Percentiles rank a stretch among this genome's conserved stretches.
These are phyloP conservation scores for Venustoraphidia nigricollis DNA, from an alignment of 2,888 invertebrate genomes.

Conservation along the genomic window DNA sequence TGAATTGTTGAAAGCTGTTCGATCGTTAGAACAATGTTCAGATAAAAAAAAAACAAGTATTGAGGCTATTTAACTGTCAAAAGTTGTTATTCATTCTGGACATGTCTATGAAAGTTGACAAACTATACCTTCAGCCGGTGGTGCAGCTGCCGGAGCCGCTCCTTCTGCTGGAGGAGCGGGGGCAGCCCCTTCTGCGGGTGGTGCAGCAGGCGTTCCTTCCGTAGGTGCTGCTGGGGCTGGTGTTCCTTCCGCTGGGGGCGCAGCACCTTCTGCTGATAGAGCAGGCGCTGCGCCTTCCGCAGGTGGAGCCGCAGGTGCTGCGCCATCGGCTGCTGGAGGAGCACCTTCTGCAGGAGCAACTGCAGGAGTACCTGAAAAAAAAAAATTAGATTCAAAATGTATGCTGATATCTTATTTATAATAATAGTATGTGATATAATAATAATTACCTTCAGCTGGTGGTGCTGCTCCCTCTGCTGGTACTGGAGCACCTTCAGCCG, in stretches of 20 bases:
- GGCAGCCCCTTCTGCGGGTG: conserved; percentile 12
- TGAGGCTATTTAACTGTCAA: no score
- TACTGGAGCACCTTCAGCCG: conserved; percentile 19
- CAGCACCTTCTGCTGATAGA: conserved; percentile 18
- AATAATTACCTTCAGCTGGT: conserved; percentile 11
- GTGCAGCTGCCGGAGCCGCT: conserved; percentile 10
- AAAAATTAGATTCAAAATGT: background rate
- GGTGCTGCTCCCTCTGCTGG: conserved; percentile 18
- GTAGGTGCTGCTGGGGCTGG: conserved; percentile 17
- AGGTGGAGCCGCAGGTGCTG: conserved; percentile 6
- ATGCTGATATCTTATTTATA: background rate
- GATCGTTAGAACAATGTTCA: no score
- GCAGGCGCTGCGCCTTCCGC: conserved; percentile 16
- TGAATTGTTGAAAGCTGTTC: no score
- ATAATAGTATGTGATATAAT: background rate
- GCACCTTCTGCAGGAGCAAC: conserved; percentile 14
- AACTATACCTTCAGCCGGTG: conserved; percentile 9
- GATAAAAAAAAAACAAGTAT: no score
- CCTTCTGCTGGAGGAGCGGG: conserved; percentile 10
- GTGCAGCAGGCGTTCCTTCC: conserved; percentile 11
- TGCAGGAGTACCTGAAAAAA: conserved; percentile 4
- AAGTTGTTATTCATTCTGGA: no score
- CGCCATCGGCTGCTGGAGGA: conserved; percentile 10
- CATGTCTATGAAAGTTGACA: no score
- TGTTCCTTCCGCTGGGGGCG: conserved; percentile 15